Conservation (phyloP, 2,888 invertebrate genomes). For the Tenthredo scrophulariae region DNA sequence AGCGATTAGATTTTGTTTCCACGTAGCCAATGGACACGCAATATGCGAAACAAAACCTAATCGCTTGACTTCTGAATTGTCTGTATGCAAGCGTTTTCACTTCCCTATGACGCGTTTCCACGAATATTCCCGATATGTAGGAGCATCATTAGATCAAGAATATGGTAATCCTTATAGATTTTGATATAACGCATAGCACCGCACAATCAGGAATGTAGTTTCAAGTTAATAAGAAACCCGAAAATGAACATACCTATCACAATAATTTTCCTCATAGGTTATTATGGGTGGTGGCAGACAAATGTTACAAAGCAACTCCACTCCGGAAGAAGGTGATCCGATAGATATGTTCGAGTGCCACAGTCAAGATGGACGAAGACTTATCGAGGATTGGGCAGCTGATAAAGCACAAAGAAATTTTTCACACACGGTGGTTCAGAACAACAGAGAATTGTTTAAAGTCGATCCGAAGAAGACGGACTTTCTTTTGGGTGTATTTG, state of each 20-base stretch:
- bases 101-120: too few relatives aligned
- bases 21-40: too few relatives aligned
- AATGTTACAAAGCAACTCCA: slow-evolving; percentile 82
- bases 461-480: slow-evolving; percentile 84
- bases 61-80: too few relatives aligned
- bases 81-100: too few relatives aligned
- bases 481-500: slow-evolving; percentile 91
- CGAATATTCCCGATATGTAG: too few relatives aligned
- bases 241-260: not conserved
- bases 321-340: slow-evolving; percentile 81
- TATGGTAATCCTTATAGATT: too few relatives aligned
- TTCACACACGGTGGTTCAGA: slow-evolving; percentile 83
- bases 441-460: slow-evolving; percentile 83
- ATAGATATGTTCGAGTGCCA: slow-evolving; percentile 84
- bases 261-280: slow-evolving; percentile 79
- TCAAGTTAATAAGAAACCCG: not conserved
- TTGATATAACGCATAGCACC: not conserved
- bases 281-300: slow-evolving; percentile 94
- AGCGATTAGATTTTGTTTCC: too few relatives aligned
- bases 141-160: too few relatives aligned
- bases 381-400: slow-evolving; percentile 86
- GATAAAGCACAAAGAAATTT: slow-evolving; percentile 81
- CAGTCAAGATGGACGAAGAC: slow-evolving; percentile 87
- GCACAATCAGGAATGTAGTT: not conserved
- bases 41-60: too few relatives aligned